Base-by-base conservation (phyloP, 1,140 invertebrate species). In the Eubasilissa regina region DNA sequence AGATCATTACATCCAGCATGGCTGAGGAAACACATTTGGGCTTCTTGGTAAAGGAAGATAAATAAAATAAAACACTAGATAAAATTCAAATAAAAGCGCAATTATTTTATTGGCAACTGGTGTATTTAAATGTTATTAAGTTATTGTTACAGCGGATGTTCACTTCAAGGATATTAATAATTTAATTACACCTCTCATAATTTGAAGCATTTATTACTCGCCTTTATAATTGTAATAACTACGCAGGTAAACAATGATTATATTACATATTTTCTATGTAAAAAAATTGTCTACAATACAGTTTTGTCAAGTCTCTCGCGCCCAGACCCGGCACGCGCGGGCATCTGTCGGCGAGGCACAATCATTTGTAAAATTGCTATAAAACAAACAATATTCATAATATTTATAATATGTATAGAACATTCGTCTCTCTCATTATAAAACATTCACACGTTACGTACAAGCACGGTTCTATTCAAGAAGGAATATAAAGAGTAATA, bases 31-130 rank as follows among this genome's bases (percentile, higher is more conserved):
- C 53, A 58, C 9, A 15, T 19, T 13, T 21, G 8, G 4, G 17
- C 7, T 21, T 19, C 15, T 19, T 56, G 10, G 43, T 44, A 66
- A 45, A 51, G 17, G 8, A 70, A 51, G 45, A 47, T 19, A 51
- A 21, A 55, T 35, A 48, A 80, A 76, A 80, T 80, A 64, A 80
- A 75, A 81, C 60, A 60, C 72, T 19, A 35, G 43, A 77, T 77
- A 78, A 82, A 80, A 80, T 75, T 78, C 76, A 83, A 83, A 83
- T 83, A 83, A 83, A 83, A 83, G 81, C 81, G 75, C 81, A 80
- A 77, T 83, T 13, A 35, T 80, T 83, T 83, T 83, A 83, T 83
- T 83, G 81, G 81, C 81, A 83, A 78, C 81, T 83, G 78, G 79
- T 83, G 81, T 80, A 72, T 83, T 83, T 83, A 75, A 79, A 80